Evolutionary conservation across 2,888 invertebrate genomes (phyloP).

Genomic region (Ornithoptera priamus): DNA sequence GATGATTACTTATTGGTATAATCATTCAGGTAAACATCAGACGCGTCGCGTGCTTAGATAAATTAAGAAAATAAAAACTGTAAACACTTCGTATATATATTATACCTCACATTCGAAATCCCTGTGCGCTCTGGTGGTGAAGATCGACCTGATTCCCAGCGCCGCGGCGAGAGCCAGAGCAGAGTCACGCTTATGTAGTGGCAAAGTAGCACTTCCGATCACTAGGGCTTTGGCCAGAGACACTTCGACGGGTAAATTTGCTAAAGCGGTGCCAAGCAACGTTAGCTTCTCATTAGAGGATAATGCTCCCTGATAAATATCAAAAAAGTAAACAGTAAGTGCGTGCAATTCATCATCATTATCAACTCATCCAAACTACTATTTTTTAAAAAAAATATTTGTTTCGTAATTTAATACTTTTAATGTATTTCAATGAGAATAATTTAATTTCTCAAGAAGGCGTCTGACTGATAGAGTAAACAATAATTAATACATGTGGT

Average conservation of each 20-base stretch:
- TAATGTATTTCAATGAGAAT: too few species aligned
- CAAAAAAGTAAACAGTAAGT: not conserved
- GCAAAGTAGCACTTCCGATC: conserved; percentile 92
- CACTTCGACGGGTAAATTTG: conserved; percentile 96
- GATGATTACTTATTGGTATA: too few species aligned
- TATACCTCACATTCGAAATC: conserved; percentile 90
- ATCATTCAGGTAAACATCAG: too few species aligned
- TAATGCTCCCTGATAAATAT: conserved; percentile 84
- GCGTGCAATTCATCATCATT: not conserved
- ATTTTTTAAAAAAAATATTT: too few species aligned
- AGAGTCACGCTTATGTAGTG: conserved; percentile 85
- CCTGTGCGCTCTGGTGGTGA: conserved; percentile 92
- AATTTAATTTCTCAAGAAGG: too few species aligned
- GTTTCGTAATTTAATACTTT: too few species aligned
- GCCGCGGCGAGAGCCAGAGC: conserved; percentile 94
- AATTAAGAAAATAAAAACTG: not conserved
- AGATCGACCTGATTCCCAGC: conserved; percentile 95
- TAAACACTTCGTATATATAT: not conserved
- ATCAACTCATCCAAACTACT: too few species aligned
- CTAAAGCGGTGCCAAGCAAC: conserved; percentile 90
- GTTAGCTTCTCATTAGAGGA: conserved; percentile 90
- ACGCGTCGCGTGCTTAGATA: not conserved
- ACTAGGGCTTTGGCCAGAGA: conserved; percentile 97
- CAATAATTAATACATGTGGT: too few species aligned
- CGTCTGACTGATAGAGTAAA: too few species aligned